These are phyloP conservation scores for Rhodophaea formosa DNA, from an alignment of 2,888 invertebrate species.

Conservation along the genomic window DNA sequence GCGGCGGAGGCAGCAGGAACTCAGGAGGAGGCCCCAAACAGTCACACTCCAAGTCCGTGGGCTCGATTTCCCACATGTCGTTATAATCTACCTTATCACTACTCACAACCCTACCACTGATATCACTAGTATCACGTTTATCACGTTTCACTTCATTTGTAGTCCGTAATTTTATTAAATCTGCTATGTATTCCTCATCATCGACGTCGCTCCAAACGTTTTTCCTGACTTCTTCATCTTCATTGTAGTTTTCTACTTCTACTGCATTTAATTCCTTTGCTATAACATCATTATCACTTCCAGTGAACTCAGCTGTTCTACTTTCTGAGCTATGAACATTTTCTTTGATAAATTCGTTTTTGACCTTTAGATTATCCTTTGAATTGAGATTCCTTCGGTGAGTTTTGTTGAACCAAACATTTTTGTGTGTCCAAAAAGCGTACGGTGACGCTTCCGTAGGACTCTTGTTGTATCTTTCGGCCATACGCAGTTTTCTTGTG, in stretches of 20 bases:
- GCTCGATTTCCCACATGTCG: slow-evolving; percentile 87
- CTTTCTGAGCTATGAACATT: slow-evolving; percentile 37
- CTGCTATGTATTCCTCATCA: slow-evolving; percentile 77
- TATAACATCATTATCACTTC: slow-evolving; percentile 50
- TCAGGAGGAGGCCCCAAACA: slow-evolving; percentile 88
- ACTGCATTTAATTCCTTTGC: slow-evolving; percentile 43
- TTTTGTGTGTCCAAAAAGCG: slow-evolving; percentile 66
- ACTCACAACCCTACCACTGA: slow-evolving; percentile 77
- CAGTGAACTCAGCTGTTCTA: slow-evolving; percentile 28
- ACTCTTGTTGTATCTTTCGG: slow-evolving; percentile 65
- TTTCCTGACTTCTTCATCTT: slow-evolving; percentile 66
- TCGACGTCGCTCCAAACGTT: slow-evolving; percentile 76
- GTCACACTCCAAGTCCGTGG: slow-evolving; percentile 87
- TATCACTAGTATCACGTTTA: slow-evolving; percentile 77
- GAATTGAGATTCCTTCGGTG: slow-evolving; percentile 23
- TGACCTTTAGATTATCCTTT: slow-evolving; percentile 26
- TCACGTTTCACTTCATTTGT: slow-evolving; percentile 69
- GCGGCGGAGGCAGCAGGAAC: slow-evolving; percentile 88
- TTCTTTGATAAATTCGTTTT: slow-evolving; percentile 34
- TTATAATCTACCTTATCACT: slow-evolving; percentile 79
- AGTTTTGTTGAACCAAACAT: slow-evolving; percentile 49
- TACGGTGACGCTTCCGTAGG: slow-evolving; percentile 70
- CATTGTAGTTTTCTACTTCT: slow-evolving; percentile 33
- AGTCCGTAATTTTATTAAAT: slow-evolving; percentile 69
- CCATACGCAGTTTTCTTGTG: slow-evolving; percentile 73